Conservation (phyloP, 2,888 invertebrate genomes). For the Ferrisia virgata region DNA sequence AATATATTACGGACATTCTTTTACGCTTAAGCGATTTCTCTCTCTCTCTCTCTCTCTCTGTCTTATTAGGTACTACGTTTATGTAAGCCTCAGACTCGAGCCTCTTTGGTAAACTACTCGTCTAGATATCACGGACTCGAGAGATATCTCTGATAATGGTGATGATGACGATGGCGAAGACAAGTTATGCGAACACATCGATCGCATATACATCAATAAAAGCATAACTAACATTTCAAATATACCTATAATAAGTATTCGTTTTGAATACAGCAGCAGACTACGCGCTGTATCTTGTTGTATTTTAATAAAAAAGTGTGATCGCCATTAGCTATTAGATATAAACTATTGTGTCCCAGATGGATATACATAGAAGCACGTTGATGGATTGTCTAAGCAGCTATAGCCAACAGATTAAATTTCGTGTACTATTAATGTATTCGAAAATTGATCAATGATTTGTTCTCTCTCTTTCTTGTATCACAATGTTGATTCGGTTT, state of each 20-base stretch:
- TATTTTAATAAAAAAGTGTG: slow-evolving; percentile 31
- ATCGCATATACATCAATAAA: slow-evolving; percentile 1
- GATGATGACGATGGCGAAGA: background rate
- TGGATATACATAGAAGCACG: background rate
- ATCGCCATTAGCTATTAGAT: slow-evolving; percentile 2
- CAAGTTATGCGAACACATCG: background rate
- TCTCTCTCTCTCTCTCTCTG: background rate
- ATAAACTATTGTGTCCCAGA: background rate
- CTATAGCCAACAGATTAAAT: too few species aligned
- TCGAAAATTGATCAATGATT: background rate
- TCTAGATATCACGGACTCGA: background rate
- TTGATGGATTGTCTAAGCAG: background rate
- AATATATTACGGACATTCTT: slow-evolving; percentile 22
- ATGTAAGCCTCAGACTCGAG: background rate
- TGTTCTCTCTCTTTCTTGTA: background rate
- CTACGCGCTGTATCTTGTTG: background rate
- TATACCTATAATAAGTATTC: too few species aligned
- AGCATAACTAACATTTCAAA: slow-evolving; percentile 29
- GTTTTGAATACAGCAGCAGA: background rate
- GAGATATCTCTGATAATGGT: background rate
- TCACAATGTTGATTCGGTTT: too few species aligned
- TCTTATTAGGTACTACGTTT: background rate
- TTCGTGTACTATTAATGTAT: background rate
- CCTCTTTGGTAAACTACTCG: background rate
- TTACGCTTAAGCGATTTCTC: slow-evolving; percentile 24